A percentile compares a stretch with the other conserved stretches of the same genome.
phyloP scores from a whole-genome alignment of 2,888 invertebrate genomes.

The Aspidiotus destructor region DNA sequence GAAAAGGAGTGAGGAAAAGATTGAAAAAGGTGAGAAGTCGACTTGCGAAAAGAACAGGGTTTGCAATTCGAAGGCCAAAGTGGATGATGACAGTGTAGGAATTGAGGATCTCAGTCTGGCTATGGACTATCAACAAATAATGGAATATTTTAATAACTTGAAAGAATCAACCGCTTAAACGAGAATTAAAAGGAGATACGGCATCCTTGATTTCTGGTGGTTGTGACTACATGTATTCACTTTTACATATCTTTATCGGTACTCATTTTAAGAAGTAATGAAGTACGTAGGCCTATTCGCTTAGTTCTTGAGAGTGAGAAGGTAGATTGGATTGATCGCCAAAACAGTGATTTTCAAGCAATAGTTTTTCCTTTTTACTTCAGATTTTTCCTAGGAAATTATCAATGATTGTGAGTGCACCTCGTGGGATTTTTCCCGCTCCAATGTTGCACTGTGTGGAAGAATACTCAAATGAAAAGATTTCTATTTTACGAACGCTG shows the following conservation, averaged over 20 bases:
- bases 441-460: too few species aligned
- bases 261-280: neutral
- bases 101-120: slow-evolving; percentile 70
- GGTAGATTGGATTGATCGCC: too few species aligned
- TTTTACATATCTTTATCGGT: slow-evolving; percentile 22
- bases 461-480: too few species aligned
- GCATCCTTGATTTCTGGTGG: too few species aligned
- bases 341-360: too few species aligned
- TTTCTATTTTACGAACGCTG: too few species aligned
- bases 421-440: too few species aligned
- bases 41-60: slow-evolving; percentile 35
- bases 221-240: slow-evolving; percentile 4
- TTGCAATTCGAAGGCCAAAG: slow-evolving; percentile 36
- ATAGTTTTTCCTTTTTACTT: too few species aligned
- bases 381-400: too few species aligned
- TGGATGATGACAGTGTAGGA: slow-evolving; percentile 39
- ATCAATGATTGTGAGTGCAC: too few species aligned
- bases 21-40: slow-evolving; percentile 19
- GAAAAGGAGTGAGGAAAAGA: slow-evolving; percentile 7
- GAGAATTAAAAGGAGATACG: neutral
- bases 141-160: slow-evolving; percentile 96
- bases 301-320: too few species aligned
- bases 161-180: slow-evolving; percentile 61
- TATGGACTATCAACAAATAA: slow-evolving; percentile 95
- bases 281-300: too few species aligned